Evolutionary conservation across 2,797 vertebrate species (phyloP).

Genomic region (Brachyrhaphis roseni): DNA sequence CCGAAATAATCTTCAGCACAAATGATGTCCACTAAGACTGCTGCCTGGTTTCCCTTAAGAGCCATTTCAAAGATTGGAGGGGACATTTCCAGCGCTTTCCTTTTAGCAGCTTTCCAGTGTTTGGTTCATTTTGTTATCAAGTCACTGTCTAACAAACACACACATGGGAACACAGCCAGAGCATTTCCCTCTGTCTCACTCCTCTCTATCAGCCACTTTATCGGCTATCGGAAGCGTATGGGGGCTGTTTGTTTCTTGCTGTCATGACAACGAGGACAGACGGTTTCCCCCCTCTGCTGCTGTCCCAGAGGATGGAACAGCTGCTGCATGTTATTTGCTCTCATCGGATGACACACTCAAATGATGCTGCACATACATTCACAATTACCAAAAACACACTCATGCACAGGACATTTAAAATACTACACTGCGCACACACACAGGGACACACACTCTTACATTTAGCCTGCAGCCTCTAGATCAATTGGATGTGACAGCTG

Average conservation of each 20-base stretch:
- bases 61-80: background rate
- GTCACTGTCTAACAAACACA: background rate
- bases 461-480: constrained; percentile 43
- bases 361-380: constrained; percentile 7
- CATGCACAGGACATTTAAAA: constrained; percentile 17
- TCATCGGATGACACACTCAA: constrained; percentile 39
- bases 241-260: constrained; percentile 69
- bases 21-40: constrained; percentile 12
- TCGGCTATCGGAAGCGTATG: constrained; percentile 60
- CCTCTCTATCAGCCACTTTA: constrained; percentile 56
- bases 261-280: constrained; percentile 66
- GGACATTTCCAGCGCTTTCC: background rate
- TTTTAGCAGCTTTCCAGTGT: background rate
- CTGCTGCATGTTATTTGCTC: constrained; percentile 57
- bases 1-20: constrained; percentile 31
- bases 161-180: constrained; percentile 19
- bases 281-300: constrained; percentile 52
- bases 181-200: constrained; percentile 23
- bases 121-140: background rate
- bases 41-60: constrained; percentile 17
- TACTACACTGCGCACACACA: constrained; percentile 24
- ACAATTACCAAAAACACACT: constrained; percentile 19
- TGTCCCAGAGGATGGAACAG: constrained; percentile 56
- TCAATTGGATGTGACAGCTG: constrained; percentile 76
- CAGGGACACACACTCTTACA: background rate